Conservation (phyloP, 2,888 invertebrate genomes). For the Chironomus tentans region DNA sequence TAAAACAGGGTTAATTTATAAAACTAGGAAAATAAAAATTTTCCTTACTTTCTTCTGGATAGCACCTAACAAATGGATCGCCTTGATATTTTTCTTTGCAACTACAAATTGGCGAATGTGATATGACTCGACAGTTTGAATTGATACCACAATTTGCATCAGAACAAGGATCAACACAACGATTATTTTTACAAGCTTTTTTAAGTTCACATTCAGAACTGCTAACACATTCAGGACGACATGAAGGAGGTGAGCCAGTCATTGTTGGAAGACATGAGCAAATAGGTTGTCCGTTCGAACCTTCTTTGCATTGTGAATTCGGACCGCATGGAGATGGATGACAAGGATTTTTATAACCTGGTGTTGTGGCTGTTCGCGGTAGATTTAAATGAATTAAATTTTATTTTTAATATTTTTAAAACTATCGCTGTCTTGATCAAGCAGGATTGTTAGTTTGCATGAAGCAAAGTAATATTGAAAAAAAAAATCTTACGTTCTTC, state of each 20-base stretch:
- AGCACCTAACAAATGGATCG: slow-evolving; percentile 59
- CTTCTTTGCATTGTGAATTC: slow-evolving; percentile 65
- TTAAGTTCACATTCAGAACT: slow-evolving; percentile 61
- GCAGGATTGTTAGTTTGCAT: background rate
- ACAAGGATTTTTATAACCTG: slow-evolving; percentile 51
- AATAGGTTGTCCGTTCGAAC: slow-evolving; percentile 54
- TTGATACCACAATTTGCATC: slow-evolving; percentile 54
- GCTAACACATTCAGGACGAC: slow-evolving; percentile 62
- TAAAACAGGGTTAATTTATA: no score
- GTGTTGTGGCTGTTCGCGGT: background rate
- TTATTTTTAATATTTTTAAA: background rate
- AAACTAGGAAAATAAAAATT: no score
- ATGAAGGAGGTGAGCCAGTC: slow-evolving; percentile 56
- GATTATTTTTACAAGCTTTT: slow-evolving; percentile 60
- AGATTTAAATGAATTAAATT: background rate
- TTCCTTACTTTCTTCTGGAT: slow-evolving; percentile 44
- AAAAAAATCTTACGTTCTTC: background rate
- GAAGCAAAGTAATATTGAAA: background rate
- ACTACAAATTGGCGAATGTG: slow-evolving; percentile 71
- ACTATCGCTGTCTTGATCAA: background rate
- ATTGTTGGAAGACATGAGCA: slow-evolving; percentile 61
- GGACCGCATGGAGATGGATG: slow-evolving; percentile 73
- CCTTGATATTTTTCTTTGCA: slow-evolving; percentile 55
- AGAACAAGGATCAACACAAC: slow-evolving; percentile 57
- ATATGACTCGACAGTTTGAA: slow-evolving; percentile 60